Evolutionary conservation across 2,113 vertebrate species (phyloP).

Genomic region (Hippocampus comes): DNA sequence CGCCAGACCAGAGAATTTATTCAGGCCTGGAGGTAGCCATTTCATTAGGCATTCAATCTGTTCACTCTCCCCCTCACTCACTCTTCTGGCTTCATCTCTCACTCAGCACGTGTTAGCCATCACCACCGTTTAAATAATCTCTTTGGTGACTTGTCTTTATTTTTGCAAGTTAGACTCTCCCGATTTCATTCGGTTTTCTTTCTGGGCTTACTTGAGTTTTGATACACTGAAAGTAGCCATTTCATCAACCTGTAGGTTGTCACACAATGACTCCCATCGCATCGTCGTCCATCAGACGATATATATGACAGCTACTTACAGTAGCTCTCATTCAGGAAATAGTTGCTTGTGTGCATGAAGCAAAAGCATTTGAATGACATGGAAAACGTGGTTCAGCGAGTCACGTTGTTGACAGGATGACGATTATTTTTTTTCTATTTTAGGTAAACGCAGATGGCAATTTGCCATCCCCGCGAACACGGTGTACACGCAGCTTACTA

Average conservation of each 20-base stretch:
- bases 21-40: slow-evolving; percentile 90
- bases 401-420: neutral
- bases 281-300: neutral
- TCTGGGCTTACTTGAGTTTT: neutral
- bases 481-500: no score
- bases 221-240: neutral
- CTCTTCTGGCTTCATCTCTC: slow-evolving; percentile 15
- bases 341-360: neutral
- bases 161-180: neutral
- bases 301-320: neutral
- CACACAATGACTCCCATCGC: neutral
- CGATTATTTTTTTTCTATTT: neutral
- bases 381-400: neutral
- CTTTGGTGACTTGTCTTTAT: neutral
- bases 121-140: slow-evolving; percentile 4
- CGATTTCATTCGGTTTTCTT: neutral
- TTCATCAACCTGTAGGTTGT: neutral
- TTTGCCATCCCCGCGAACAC: no score
- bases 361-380: neutral
- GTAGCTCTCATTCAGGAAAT: neutral
- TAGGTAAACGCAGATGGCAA: no score
- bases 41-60: slow-evolving; percentile 95
- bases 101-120: slow-evolving; percentile 26
- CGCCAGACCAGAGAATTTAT: slow-evolving; percentile 85
- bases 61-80: slow-evolving; percentile 61